Evolutionary conservation across 2,888 invertebrate genomes (phyloP).

Genomic region (Epinotia ramella): DNA sequence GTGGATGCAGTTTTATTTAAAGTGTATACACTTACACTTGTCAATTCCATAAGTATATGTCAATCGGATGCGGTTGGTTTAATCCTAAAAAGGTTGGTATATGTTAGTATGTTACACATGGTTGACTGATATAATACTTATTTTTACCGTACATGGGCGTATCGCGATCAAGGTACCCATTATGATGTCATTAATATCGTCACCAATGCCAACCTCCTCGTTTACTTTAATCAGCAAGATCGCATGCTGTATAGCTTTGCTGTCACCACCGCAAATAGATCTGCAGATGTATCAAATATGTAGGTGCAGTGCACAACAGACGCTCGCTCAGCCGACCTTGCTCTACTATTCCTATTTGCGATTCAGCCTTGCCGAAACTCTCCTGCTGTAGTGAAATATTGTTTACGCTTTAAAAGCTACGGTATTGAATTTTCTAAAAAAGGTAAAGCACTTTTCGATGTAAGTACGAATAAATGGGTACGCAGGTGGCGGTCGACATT

Average conservation of each 20-base stretch:
- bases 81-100: no score
- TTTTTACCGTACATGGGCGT: neutral
- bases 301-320: slow-evolving; percentile 48
- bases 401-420: slow-evolving; percentile 25
- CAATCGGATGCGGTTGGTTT: no score
- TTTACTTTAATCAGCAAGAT: slow-evolving; percentile 17
- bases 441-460: slow-evolving; percentile 1
- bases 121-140: neutral
- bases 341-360: slow-evolving; percentile 54
- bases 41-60: no score
- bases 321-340: slow-evolving; percentile 60
- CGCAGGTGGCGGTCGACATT: neutral
- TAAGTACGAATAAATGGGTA: neutral
- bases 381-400: slow-evolving; percentile 26
- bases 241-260: slow-evolving; percentile 8
- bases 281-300: slow-evolving; percentile 43
- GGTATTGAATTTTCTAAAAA: neutral
- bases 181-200: slow-evolving; percentile 23
- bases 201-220: slow-evolving; percentile 15
- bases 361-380: slow-evolving; percentile 61
- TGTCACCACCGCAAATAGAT: slow-evolving; percentile 35
- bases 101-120: no score
- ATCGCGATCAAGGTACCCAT: neutral
- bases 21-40: no score
- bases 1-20: no score